Evolutionary conservation across 2,888 invertebrate genomes (phyloP), one percentile per base, ranked within the genome.

Genomic region (Apoderus coryli): DNA sequence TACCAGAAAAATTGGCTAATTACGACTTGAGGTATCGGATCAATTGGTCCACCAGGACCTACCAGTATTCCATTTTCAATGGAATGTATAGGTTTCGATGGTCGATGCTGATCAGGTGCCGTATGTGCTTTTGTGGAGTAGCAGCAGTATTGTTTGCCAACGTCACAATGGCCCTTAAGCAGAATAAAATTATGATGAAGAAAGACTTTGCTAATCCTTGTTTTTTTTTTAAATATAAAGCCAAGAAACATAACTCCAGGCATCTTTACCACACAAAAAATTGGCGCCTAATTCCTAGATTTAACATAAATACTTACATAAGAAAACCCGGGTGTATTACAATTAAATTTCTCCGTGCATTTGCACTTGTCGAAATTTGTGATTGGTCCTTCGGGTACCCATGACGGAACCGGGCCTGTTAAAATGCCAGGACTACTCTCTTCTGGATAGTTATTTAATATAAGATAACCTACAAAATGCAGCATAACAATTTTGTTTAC

Each of bases 121-220:
- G 49, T 10, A 15, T 38, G 34, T n/a, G 33, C 36, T 26, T 50
- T 47, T 4, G 46, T 48, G 32, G 64, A 64, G 53, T 65, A 71
- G 46, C 76, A 76, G 48, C 76, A 76, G 36, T 75, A 66, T 40
- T 62, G 65, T 49, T 71, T 72, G 5, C 70, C 71, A 1, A 55
- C 54, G 15, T 71, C 70, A 43, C 76, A 76, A 11, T 66, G 64
- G 7, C 69, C 70, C 76, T 76, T 60, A 9, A 56, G 54, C 4
- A 27, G 10, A 24, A 24, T 7, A 6, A 19, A 7, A 6, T n/a
- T 19, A 7, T 19, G 19, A 19, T 19, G n/a, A n/a, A n/a, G n/a
- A n/a, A n/a, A n/a, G n/a, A n/a, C n/a, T n/a, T n/a, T n/a, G n/a
- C n/a, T n/a, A n/a, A n/a, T n/a, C n/a, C n/a, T n/a, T n/a, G n/a